Base-by-base conservation (phyloP, 2,888 invertebrate species). In the Choreutis nemorana region DNA sequence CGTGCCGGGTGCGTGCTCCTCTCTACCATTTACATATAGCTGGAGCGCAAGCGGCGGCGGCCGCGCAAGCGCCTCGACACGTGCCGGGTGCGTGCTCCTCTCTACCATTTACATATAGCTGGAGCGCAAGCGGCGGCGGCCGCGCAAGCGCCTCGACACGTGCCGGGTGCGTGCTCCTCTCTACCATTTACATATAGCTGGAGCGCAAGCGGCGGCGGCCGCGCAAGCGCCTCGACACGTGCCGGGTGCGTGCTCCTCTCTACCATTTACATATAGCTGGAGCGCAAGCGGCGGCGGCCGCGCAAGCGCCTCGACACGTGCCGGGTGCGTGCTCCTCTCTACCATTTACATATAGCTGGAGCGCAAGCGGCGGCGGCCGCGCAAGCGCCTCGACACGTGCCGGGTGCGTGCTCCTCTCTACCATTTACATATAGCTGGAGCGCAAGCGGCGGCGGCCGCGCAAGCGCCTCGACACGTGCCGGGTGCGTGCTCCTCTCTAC, bases 151-250 rank as follows among this genome's bases (percentile, higher is more conserved):
- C 40, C 87, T 95, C 33, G 96, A 97, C 65, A 91, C 46, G 2
- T 45, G 45, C 36, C 34, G 41, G 30, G 43, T 23, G 36, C 23
- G 4, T 5, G 1, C n/a, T n/a, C n/a, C n/a, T n/a, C n/a, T n/a
- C n/a, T n/a, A n/a, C n/a, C n/a, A n/a, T n/a, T n/a, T n/a, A n/a
- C n/a, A n/a, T n/a, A n/a, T n/a, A 18, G 5, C 78, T 99, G 73
- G 98, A 99, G 66, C 85, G 99, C 43, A 99, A 99, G 70, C 81
- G 97, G 37, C 85, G 97, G 47, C 85, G 96, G 48, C 99, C 99
- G 0, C 18, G 94, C 97, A 29, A 84, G 90, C 34, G 8, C 18
- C 4, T 8, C 4, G 5, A 18, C 18, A 18, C 18, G 8, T 8
- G 18, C 18, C 4, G 18, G 8, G 5, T 5, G 5, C 23, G 23